These are phyloP conservation scores for Nemurella pictetii DNA, from an alignment of 2,888 invertebrate species.

Conservation along the genomic window DNA sequence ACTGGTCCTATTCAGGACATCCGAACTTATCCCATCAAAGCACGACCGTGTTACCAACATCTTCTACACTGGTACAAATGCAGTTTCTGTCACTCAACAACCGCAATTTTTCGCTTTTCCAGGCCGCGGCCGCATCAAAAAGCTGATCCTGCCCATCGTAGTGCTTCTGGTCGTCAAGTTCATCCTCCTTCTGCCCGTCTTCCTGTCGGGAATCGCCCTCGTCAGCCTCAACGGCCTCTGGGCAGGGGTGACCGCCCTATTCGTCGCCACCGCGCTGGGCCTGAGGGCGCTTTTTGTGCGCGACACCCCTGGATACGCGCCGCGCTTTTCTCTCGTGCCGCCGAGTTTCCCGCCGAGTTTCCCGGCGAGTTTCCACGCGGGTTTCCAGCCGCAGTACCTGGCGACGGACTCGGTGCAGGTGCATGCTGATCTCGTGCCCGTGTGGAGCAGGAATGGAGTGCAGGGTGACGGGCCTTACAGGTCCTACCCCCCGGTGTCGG, in stretches of 20 bases:
- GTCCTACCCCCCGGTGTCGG: background rate
- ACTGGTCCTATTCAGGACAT: too few species aligned
- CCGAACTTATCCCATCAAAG: too few species aligned
- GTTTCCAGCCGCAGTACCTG: constrained; percentile 36
- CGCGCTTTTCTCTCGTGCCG: constrained; percentile 48
- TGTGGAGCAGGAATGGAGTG: constrained; percentile 44
- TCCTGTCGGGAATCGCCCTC: constrained; percentile 63
- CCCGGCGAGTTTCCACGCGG: constrained; percentile 42
- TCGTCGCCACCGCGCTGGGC: constrained; percentile 55
- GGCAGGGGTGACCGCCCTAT: constrained; percentile 62
- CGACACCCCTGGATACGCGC: constrained; percentile 44
- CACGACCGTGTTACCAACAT: too few species aligned
- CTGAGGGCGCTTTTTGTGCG: constrained; percentile 41
- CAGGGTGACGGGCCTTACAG: constrained; percentile 23
- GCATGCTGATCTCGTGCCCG: constrained; percentile 44
- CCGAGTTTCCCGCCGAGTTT: constrained; percentile 47
- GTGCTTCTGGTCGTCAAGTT: constrained; percentile 65
- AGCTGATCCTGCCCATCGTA: constrained; percentile 64
- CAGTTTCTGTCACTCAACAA: too few species aligned
- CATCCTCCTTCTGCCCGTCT: constrained; percentile 61
- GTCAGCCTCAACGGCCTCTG: constrained; percentile 68
- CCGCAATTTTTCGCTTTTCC: too few species aligned
- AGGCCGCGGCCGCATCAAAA: constrained; percentile 54
- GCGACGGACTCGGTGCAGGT: constrained; percentile 46
- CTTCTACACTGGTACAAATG: too few species aligned